Conservation (phyloP, 2,888 invertebrate genomes). For the Hedya salicella region DNA sequence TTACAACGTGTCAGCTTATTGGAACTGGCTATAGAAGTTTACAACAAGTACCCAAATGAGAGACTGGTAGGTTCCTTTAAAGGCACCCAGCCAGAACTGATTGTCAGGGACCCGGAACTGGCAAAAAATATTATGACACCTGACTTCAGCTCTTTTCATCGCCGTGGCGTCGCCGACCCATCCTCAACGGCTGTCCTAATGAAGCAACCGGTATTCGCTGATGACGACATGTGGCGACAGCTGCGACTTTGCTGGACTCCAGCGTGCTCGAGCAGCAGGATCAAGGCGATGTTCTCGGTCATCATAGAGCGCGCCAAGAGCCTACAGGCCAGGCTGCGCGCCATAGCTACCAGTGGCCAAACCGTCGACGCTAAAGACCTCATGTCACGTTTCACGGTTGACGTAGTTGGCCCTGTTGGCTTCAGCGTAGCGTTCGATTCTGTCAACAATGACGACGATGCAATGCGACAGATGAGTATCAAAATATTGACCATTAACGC, state of each 20-base stretch:
- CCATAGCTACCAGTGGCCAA: conserved; percentile 59
- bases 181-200: conserved; percentile 61
- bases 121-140: conserved; percentile 56
- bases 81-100: conserved; percentile 54
- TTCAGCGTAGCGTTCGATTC: conserved; percentile 7
- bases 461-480: conserved; percentile 8
- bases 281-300: conserved; percentile 69
- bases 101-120: conserved; percentile 63
- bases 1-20: conserved; percentile 54
- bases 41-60: conserved; percentile 63
- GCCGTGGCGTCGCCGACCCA: conserved; percentile 56
- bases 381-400: conserved; percentile 11
- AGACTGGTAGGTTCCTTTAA: conserved; percentile 61
- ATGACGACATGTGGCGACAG: conserved; percentile 68
- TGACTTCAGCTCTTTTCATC: conserved; percentile 60
- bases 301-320: conserved; percentile 63
- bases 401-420: neutral
- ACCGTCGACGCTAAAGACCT: conserved; percentile 8
- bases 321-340: conserved; percentile 54
- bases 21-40: conserved; percentile 55
- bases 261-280: conserved; percentile 67
- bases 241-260: conserved; percentile 69
- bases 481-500: neutral
- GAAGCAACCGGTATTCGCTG: conserved; percentile 64
- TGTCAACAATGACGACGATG: neutral